A percentile compares a stretch with the other conserved stretches of the same genome.
Evolutionary conservation across 2,797 vertebrate species (phyloP).

Genomic region (Channallabes apus): DNA sequence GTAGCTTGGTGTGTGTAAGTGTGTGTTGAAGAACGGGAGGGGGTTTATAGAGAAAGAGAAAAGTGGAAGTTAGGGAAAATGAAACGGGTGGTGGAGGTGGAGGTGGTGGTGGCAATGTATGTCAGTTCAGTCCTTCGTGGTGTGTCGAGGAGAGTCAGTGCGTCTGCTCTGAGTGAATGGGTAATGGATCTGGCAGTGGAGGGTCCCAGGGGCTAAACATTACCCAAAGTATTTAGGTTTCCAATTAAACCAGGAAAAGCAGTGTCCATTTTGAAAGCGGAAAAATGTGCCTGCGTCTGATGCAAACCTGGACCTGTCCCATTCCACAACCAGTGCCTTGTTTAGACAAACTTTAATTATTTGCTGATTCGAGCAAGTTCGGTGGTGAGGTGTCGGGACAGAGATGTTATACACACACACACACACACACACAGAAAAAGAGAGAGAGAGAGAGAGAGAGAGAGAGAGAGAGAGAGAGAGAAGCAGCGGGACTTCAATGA

Average conservation of each 20-base stretch:
- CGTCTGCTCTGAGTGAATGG: slow-evolving; percentile 87
- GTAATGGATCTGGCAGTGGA: slow-evolving; percentile 91
- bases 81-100: slow-evolving; percentile 17
- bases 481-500: slow-evolving; percentile 81
- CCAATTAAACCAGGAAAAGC: slow-evolving; percentile 91
- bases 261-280: slow-evolving; percentile 63
- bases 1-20: slow-evolving; percentile 80
- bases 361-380: slow-evolving; percentile 80
- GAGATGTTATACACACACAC: slow-evolving; percentile 9
- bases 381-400: slow-evolving; percentile 71
- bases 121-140: slow-evolving; percentile 91
- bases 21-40: slow-evolving; percentile 69
- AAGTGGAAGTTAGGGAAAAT: slow-evolving; percentile 18
- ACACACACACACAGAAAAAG: slow-evolving; percentile 14
- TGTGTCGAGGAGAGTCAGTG: slow-evolving; percentile 81
- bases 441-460: slow-evolving; percentile 1
- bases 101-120: slow-evolving; percentile 75
- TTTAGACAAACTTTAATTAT: slow-evolving; percentile 96
- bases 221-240: slow-evolving; percentile 96
- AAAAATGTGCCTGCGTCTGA: slow-evolving; percentile 3
- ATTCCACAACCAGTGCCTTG: slow-evolving; percentile 63
- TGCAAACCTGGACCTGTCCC: slow-evolving; percentile 8
- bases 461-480: not conserved
- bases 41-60: not conserved
- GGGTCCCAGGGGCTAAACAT: slow-evolving; percentile 89